These are phyloP conservation scores for Fistularia commersonii DNA, from an alignment of 2,797 vertebrate genomes.

Conservation along the genomic window DNA sequence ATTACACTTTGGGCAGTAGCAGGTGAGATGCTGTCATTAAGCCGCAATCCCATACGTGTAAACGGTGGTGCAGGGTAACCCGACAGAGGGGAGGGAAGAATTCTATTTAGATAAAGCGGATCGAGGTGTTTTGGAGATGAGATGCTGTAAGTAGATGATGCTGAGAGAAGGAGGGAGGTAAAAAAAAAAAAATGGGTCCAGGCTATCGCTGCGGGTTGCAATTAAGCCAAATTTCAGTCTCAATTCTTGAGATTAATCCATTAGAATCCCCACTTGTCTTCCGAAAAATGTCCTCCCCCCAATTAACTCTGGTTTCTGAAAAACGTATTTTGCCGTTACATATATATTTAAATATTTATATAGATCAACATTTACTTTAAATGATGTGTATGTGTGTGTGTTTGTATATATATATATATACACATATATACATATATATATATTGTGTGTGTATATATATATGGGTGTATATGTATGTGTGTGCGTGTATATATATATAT, in stretches of 20 bases:
- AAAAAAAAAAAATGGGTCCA: slow-evolving; percentile 22
- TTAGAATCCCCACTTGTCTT: too few relatives aligned
- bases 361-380: too few relatives aligned
- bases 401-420: too few relatives aligned
- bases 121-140: slow-evolving; percentile 22
- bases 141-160: slow-evolving; percentile 12
- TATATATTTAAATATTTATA: too few relatives aligned
- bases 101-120: slow-evolving; percentile 25
- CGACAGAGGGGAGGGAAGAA: slow-evolving; percentile 5
- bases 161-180: slow-evolving; percentile 1
- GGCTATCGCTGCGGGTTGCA: slow-evolving; percentile 9
- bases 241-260: not conserved
- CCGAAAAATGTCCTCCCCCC: not conserved
- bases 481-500: too few relatives aligned
- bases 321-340: too few relatives aligned
- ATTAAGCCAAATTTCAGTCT: not conserved
- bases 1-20: slow-evolving; percentile 14
- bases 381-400: too few relatives aligned
- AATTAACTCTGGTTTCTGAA: not conserved
- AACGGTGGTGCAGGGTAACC: slow-evolving; percentile 8
- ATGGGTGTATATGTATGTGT: too few relatives aligned
- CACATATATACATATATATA: too few relatives aligned
- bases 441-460: too few relatives aligned
- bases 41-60: slow-evolving; percentile 1
- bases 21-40: slow-evolving; percentile 18